Evolutionary conservation across 2,113 vertebrate species (phyloP).

Genomic region (Daphoenositta chrysoptera): DNA sequence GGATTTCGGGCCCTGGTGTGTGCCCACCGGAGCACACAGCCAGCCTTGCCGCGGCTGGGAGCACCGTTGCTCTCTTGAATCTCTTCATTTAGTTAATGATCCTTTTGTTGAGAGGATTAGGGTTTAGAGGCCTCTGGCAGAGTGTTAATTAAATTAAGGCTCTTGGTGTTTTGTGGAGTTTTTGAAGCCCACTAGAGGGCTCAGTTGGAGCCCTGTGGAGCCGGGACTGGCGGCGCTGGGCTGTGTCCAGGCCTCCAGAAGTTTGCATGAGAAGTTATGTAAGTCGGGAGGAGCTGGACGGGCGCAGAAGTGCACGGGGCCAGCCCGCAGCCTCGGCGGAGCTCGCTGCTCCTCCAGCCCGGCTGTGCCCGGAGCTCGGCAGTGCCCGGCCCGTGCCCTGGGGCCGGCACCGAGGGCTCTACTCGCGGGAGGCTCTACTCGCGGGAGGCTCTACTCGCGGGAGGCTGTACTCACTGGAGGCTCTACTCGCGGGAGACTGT

Average conservation of each 20-base stretch:
- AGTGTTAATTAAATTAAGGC: constrained; percentile 52
- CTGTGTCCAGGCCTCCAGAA: background rate
- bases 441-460: background rate
- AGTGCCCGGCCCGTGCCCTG: rapidly evolving
- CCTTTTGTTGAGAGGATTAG: constrained; percentile 44
- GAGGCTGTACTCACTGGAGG: background rate
- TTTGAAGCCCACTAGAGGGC: constrained; percentile 45
- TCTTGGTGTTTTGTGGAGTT: background rate
- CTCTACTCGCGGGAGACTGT: too few relatives aligned
- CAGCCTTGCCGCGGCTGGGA: background rate
- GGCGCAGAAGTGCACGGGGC: rapidly evolving
- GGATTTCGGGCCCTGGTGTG: background rate
- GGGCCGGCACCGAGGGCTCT: background rate
- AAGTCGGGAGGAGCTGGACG: background rate
- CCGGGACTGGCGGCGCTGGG: background rate
- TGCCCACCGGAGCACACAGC: background rate
- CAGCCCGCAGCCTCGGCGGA: rapidly evolving
- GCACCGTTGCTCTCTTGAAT: background rate
- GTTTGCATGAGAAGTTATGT: background rate
- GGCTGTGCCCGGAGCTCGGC: background rate
- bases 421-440: background rate
- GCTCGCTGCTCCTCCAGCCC: background rate
- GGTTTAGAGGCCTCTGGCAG: constrained; percentile 30
- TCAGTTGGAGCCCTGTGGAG: background rate
- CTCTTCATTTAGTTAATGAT: constrained; percentile 41